phyloP scores from a whole-genome alignment of 2,888 invertebrate species.

The Stenichneumon culpator region DNA sequence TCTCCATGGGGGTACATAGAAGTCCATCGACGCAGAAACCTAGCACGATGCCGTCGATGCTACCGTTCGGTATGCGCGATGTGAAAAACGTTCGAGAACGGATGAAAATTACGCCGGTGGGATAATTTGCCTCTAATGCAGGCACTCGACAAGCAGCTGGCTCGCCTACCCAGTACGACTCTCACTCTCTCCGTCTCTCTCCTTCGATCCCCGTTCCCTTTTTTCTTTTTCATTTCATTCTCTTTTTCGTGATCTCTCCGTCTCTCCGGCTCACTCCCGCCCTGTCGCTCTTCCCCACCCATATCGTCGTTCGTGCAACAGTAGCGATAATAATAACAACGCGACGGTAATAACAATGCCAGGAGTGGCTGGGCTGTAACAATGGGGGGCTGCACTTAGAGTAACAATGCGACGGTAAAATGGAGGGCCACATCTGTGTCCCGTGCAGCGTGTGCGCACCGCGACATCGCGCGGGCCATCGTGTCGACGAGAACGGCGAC shows the following conservation, averaged over 20 bases:
- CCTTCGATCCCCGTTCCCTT: constrained; percentile 32
- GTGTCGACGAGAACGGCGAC: constrained; percentile 15
- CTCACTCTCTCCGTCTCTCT: constrained; percentile 25
- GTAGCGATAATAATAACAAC: constrained; percentile 84
- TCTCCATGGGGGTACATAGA: background rate
- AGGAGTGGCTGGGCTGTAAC: constrained; percentile 72
- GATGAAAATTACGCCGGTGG: constrained; percentile 72
- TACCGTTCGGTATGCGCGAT: background rate
- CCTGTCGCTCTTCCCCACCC: constrained; percentile 26
- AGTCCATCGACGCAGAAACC: background rate
- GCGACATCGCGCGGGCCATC: constrained; percentile 34
- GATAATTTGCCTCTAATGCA: constrained; percentile 83
- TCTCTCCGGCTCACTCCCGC: constrained; percentile 16
- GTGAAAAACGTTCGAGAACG: constrained; percentile 38
- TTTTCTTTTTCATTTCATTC: background rate
- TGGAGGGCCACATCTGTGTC: constrained; percentile 82
- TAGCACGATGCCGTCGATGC: background rate
- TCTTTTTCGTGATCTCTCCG: background rate
- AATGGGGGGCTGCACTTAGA: constrained; percentile 81
- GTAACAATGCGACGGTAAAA: constrained; percentile 84
- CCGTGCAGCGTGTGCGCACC: constrained; percentile 61
- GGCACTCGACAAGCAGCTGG: constrained; percentile 80
- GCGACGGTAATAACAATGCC: constrained; percentile 82
- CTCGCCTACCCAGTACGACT: constrained; percentile 50
- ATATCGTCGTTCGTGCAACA: constrained; percentile 75